Conservation (phyloP, 1,140 invertebrate species). For the Drosophila leontia region DNA sequence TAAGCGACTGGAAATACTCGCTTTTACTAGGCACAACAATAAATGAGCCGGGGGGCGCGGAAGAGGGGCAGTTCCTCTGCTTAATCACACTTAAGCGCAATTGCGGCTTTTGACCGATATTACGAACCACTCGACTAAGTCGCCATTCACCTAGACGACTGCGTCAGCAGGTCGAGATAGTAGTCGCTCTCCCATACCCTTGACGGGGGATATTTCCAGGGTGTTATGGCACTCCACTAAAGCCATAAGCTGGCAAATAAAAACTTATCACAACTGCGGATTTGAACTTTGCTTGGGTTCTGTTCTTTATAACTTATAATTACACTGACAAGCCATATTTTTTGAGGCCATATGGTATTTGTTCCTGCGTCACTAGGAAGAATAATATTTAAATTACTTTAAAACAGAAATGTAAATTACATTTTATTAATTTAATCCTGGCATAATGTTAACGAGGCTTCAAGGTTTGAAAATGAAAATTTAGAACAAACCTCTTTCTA, state of each 20-base stretch:
- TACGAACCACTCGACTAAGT: constrained; percentile 51
- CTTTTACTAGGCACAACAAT: constrained; percentile 46
- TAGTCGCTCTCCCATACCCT: constrained; percentile 21
- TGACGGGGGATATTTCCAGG: neutral
- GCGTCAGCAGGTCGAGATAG: constrained; percentile 45
- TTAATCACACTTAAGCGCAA: constrained; percentile 78
- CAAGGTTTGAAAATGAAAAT: neutral
- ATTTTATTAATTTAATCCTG: neutral
- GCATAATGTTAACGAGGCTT: neutral
- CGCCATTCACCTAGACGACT: constrained; percentile 52
- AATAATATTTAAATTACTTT: neutral
- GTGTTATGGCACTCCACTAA: constrained; percentile 8
- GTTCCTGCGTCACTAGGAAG: neutral
- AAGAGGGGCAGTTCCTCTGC: constrained; percentile 36
- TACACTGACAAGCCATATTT: too few relatives aligned
- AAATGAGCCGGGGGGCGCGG: constrained; percentile 7
- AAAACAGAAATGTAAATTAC: neutral
- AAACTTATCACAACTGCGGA: constrained; percentile 8
- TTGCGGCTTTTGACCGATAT: constrained; percentile 82
- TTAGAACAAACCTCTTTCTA: too few relatives aligned
- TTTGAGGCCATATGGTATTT: neutral
- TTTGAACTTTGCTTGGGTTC: neutral
- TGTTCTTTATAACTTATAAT: neutral
- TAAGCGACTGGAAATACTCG: constrained; percentile 60
- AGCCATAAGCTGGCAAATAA: constrained; percentile 9